phyloP scores from a whole-genome alignment of 2,888 invertebrate genomes.

The Ptychoptera contaminata region DNA sequence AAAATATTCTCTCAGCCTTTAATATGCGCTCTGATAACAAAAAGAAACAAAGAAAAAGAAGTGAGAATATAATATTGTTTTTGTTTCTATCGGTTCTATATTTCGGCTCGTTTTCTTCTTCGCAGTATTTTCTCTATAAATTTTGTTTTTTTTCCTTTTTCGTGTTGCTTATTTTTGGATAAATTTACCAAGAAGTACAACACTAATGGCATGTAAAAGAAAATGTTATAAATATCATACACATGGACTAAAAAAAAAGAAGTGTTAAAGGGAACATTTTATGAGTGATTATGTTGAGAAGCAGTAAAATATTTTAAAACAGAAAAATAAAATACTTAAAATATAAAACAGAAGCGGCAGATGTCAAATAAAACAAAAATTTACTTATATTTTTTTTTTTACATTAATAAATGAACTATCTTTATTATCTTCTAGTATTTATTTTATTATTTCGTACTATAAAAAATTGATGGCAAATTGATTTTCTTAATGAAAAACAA shows the following conservation, averaged over 20 bases:
- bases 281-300: too few species aligned
- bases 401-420: not conserved
- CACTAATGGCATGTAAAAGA: too few species aligned
- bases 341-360: constrained; percentile 4
- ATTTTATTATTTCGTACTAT: not conserved
- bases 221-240: too few species aligned
- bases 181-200: too few species aligned
- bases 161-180: too few species aligned
- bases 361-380: constrained; percentile 2
- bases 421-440: not conserved
- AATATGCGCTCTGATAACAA: constrained; percentile 2
- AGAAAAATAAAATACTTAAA: not conserved
- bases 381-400: not conserved
- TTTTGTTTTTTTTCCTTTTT: too few species aligned
- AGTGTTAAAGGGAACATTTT: too few species aligned
- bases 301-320: too few species aligned
- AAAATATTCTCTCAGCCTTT: not conserved
- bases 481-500: not conserved
- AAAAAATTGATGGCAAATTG: not conserved
- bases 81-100: too few species aligned
- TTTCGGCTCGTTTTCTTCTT: too few species aligned
- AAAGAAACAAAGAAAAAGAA: not conserved
- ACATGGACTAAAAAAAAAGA: too few species aligned
- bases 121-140: too few species aligned
- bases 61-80: not conserved